Evolutionary conservation across 1,140 invertebrate genomes (phyloP).

Genomic region (Steinernema khuongi): DNA sequence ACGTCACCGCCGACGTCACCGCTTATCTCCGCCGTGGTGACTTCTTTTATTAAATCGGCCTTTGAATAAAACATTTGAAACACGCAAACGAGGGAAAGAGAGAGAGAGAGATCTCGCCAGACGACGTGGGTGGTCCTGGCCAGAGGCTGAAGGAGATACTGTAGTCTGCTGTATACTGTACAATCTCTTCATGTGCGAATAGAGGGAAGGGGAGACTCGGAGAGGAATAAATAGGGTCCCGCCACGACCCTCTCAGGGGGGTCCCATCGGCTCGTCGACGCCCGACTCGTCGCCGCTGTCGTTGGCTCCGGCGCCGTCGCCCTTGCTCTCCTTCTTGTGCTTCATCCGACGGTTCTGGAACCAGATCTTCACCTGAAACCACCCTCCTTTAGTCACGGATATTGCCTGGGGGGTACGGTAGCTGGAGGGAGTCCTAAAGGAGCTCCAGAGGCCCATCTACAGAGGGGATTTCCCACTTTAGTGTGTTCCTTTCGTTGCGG

Average conservation of each 20-base stretch:
- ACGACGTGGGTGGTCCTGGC: background rate
- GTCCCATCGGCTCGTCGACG: constrained; percentile 22
- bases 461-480: too few species aligned
- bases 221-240: background rate
- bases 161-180: constrained; percentile 7
- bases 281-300: constrained; percentile 31
- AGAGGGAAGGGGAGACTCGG: background rate
- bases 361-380: constrained; percentile 61
- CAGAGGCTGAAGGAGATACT: constrained; percentile 13
- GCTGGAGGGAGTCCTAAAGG: too few species aligned
- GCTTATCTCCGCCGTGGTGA: too few species aligned
- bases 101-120: constrained; percentile 10
- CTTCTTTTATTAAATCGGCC: background rate
- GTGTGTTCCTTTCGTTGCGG: too few species aligned
- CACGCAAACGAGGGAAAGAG: background rate
- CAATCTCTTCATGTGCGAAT: background rate
- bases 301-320: constrained; percentile 31
- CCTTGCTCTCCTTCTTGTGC: constrained; percentile 37
- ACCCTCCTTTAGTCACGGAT: constrained; percentile 5
- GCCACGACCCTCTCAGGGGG: constrained; percentile 2
- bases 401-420: too few species aligned
- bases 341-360: constrained; percentile 45
- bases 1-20: too few species aligned
- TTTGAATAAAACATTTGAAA: constrained; percentile 15
- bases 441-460: too few species aligned